Base-by-base conservation (phyloP, 2,888 invertebrate genomes). In the Monochamus alternatus region DNA sequence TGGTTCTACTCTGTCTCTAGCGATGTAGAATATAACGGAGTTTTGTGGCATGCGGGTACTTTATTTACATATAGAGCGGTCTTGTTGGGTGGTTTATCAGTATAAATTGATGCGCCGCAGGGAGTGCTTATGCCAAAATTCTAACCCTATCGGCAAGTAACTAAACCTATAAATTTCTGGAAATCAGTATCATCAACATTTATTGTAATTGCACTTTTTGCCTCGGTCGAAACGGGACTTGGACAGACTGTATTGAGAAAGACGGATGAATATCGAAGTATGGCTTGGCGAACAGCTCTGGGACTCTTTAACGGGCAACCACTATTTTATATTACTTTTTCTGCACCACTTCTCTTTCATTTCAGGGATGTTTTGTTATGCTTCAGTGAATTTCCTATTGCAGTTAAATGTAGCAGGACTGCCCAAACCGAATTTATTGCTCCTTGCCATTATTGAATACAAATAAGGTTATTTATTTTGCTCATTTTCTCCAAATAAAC, bases 371-470 rank as follows among this genome's bases (percentile, higher is more conserved):
- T 75, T 80, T 80, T 76, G 76, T 76, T 77, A 68, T 71, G 75
- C 75, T 69, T 72, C 77, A 71, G 69, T 73, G 75, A 73, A 77
- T 77, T 75, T 78, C 69, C 78, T 74, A 75, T 71, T 71, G 75
- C 75, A 64, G 73, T 73, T 73, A 73, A 74, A 75, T 75, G 74
- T 70, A 73, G 77, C 74, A 51, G 71, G 60, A 63, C 75, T 68
- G 70, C 31, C 73, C 75, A 75, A 73, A 51, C 63, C 69, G 74
- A 60, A 75, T 75, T 73, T 75, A 78, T 75, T 65, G 47, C 64
- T 52, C 55, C 32, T 66, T 52, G 47, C 32, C 31, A 32, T 52
- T n/a, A 52, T 66, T 32, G 32, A 52, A 66, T 52, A 32, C 52
- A 52, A 52, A 30, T 47, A 30, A 14, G 44, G 64, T 14, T 55